phyloP scores from a whole-genome alignment of 2,888 invertebrate species.

The Pheosia tremula region DNA sequence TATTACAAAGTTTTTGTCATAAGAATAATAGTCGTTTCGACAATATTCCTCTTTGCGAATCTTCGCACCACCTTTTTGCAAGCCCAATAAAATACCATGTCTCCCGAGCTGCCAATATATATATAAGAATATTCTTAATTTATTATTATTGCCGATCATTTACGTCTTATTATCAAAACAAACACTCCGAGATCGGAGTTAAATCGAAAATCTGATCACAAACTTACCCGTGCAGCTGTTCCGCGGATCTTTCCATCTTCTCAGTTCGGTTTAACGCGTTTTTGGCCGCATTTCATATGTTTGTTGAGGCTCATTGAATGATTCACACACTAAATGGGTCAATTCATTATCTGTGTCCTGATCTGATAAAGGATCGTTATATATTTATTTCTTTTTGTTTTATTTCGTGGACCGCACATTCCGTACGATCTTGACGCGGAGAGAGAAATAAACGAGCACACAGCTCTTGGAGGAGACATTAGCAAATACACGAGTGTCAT shows the following conservation, averaged over 20 bases:
- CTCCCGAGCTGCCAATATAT: slow-evolving; percentile 11
- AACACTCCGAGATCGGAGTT: slow-evolving; percentile 37
- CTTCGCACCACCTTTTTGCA: background rate
- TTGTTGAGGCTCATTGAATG: slow-evolving; percentile 59
- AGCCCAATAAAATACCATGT: background rate
- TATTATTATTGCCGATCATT: slow-evolving; percentile 49
- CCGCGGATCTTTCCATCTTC: background rate
- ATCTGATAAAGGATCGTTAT: slow-evolving; percentile 78
- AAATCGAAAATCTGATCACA: slow-evolving; percentile 33
- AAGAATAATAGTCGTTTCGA: background rate
- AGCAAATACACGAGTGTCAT: background rate
- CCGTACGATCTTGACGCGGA: slow-evolving; percentile 50
- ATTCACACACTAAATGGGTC: slow-evolving; percentile 79
- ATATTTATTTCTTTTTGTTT: slow-evolving; percentile 57
- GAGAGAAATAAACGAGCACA: slow-evolving; percentile 24
- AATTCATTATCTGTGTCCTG: slow-evolving; percentile 75
- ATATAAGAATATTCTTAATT: slow-evolving; percentile 38
- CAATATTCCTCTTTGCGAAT: background rate
- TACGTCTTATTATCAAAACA: slow-evolving; percentile 52
- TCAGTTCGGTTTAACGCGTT: slow-evolving; percentile 11
- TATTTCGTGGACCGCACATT: slow-evolving; percentile 65
- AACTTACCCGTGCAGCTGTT: slow-evolving; percentile 24
- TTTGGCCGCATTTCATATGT: slow-evolving; percentile 32
- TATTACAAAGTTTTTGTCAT: background rate
- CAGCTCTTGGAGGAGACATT: slow-evolving; percentile 38